These are phyloP conservation scores for Drosophila jambulina DNA, from an alignment of 1,140 invertebrate species.

Conservation along the genomic window DNA sequence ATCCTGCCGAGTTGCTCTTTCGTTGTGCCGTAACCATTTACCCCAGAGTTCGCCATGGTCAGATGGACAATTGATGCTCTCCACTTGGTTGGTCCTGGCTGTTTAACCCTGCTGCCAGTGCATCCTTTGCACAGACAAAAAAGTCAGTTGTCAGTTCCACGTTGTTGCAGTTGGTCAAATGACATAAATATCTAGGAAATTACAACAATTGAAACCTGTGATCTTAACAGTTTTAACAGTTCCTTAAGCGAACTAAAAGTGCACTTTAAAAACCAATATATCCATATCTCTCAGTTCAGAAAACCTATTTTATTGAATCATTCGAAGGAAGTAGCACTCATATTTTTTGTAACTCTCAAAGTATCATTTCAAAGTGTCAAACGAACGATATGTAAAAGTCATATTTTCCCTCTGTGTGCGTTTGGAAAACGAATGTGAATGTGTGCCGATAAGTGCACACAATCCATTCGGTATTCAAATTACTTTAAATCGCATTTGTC, in stretches of 20 bases:
- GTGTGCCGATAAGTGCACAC: conserved; percentile 72
- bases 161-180: neutral
- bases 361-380: neutral
- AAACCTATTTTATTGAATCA: neutral
- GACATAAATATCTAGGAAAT: neutral
- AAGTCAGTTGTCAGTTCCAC: neutral
- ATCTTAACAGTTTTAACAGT: neutral
- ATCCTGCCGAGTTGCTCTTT: conserved; percentile 44
- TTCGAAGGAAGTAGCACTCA: neutral
- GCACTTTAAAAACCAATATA: conserved; percentile 2
- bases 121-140: conserved; percentile 33
- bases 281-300: neutral
- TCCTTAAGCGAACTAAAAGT: neutral
- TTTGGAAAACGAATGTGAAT: conserved; percentile 30
- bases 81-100: conserved; percentile 56
- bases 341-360: conserved; percentile 6
- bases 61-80: conserved; percentile 76
- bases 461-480: conserved; percentile 83
- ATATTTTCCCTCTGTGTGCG: conserved; percentile 16
- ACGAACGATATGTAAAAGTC: conserved; percentile 4
- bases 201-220: neutral
- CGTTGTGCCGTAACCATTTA: conserved; percentile 47
- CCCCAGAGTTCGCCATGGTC: conserved; percentile 52
- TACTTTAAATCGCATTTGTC: conserved; percentile 82
- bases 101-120: conserved; percentile 64